Percentiles rank a stretch among this genome's conserved stretches.
phyloP scores from a whole-genome alignment of 2,888 invertebrate species.

The Trilocha varians region DNA sequence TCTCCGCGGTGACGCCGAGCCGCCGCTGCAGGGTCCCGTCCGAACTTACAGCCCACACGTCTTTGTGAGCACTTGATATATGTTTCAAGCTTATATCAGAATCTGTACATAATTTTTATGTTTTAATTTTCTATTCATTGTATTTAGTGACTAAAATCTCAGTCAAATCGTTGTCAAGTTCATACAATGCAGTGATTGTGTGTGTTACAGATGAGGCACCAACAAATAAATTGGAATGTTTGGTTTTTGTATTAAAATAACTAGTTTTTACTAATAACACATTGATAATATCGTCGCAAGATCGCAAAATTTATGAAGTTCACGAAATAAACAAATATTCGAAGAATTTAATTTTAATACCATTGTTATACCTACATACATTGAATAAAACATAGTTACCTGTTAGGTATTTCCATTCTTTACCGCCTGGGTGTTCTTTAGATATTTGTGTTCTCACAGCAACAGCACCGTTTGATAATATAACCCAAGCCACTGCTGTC shows the following conservation, averaged over 20 bases:
- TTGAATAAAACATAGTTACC: conserved; percentile 25
- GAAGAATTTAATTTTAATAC: background rate
- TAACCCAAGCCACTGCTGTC: conserved; percentile 82
- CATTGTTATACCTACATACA: background rate
- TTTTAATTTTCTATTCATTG: conserved; percentile 7
- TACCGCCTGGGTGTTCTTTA: conserved; percentile 84
- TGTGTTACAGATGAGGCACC: too few relatives aligned
- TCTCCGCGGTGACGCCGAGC: conserved; percentile 80
- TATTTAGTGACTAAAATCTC: conserved; percentile 68
- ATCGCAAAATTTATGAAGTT: too few relatives aligned
- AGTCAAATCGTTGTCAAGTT: background rate
- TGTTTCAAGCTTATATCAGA: conserved; percentile 76
- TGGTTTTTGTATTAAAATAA: too few relatives aligned
- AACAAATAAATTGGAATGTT: too few relatives aligned
- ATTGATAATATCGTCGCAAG: too few relatives aligned
- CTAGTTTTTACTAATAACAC: too few relatives aligned
- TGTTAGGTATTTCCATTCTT: conserved; percentile 82
- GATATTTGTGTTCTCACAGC: conserved; percentile 86
- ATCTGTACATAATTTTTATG: conserved; percentile 28
- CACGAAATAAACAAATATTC: too few relatives aligned
- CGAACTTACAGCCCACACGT: conserved; percentile 84
- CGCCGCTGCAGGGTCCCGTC: conserved; percentile 81
- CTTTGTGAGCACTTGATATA: conserved; percentile 78
- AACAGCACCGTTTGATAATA: conserved; percentile 81
- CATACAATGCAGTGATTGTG: too few relatives aligned